phyloP scores from a whole-genome alignment of 2,888 invertebrate species.

The Erpobdella octoculata region DNA sequence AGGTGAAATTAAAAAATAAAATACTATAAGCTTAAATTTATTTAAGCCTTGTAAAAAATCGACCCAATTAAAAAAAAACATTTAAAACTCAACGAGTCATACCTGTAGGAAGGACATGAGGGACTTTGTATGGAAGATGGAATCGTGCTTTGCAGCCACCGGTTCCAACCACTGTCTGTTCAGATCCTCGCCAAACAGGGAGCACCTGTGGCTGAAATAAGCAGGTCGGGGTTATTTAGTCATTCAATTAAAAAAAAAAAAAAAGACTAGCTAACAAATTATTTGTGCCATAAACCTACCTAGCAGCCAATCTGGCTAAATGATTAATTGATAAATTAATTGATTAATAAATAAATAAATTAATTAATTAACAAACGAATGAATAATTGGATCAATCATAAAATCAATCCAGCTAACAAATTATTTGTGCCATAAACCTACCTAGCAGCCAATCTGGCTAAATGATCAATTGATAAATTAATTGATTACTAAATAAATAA shows the following conservation, averaged over 20 bases:
- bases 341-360: neutral
- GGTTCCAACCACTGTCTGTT: slow-evolving; percentile 89
- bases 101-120: slow-evolving; percentile 58
- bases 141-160: slow-evolving; percentile 70
- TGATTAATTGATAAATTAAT: neutral
- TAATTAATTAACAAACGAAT: neutral
- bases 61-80: neutral
- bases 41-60: neutral
- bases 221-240: neutral
- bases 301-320: neutral
- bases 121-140: slow-evolving; percentile 79
- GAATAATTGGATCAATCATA: neutral
- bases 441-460: neutral
- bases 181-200: slow-evolving; percentile 82
- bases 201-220: slow-evolving; percentile 76
- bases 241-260: neutral
- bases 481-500: neutral
- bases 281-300: neutral
- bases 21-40: neutral
- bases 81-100: neutral
- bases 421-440: neutral
- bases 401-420: neutral
- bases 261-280: too few species aligned
- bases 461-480: neutral
- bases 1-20: neutral